Percentiles rank a stretch among this genome's conserved stretches.
These are phyloP conservation scores for Ryuthela nishihirai DNA, from an alignment of 2,888 invertebrate species.

Conservation along the genomic window DNA sequence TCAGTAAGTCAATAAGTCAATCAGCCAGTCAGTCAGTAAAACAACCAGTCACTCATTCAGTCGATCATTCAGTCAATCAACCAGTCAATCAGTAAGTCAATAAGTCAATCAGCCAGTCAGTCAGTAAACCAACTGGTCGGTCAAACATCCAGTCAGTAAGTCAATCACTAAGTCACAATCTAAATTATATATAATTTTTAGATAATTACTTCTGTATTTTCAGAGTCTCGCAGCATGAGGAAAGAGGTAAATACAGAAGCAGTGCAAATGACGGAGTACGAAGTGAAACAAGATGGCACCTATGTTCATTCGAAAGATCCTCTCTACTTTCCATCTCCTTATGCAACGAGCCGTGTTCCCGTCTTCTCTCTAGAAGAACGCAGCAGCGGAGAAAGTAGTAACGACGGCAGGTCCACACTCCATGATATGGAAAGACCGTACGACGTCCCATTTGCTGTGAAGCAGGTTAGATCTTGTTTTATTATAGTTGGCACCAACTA, in stretches of 20 bases:
- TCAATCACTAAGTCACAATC: no score
- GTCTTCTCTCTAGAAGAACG: conserved; percentile 29
- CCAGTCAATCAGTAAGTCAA: no score
- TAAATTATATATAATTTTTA: no score
- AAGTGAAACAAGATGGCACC: conserved; percentile 25
- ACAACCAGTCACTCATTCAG: no score
- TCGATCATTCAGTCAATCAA: no score
- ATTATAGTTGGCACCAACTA: no score
- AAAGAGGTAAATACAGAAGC: conserved; percentile 28
- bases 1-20: no score
- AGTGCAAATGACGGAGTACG: conserved; percentile 33
- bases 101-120: no score
- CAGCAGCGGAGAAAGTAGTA: conserved; percentile 32
- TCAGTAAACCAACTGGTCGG: no score
- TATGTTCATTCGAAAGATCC: conserved; percentile 25
- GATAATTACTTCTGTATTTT: background rate
- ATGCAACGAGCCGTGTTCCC: conserved; percentile 29
- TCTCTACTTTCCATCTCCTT: conserved; percentile 27
- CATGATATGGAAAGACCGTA: conserved; percentile 30
- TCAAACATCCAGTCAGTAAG: no score
- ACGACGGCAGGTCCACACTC: conserved; percentile 27
- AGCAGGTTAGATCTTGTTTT: conserved; percentile 21
- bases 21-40: no score
- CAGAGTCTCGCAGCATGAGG: conserved; percentile 24
- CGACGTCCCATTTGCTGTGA: conserved; percentile 36